phyloP scores from a whole-genome alignment of 2,888 invertebrate genomes.

The Nemurella pictetii region DNA sequence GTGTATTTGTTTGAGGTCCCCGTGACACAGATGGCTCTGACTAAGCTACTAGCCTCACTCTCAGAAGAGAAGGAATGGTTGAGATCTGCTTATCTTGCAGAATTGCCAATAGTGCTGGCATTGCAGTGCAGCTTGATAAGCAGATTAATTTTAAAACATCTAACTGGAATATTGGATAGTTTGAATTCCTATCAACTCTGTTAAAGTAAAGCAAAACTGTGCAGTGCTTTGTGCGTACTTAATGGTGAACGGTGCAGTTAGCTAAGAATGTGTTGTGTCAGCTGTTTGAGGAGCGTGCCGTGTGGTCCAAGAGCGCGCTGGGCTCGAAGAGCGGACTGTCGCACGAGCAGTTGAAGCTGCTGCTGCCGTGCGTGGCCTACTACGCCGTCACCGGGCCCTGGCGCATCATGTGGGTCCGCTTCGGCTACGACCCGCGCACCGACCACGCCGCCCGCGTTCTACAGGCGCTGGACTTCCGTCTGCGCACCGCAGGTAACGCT shows the following conservation, averaged over 20 bases:
- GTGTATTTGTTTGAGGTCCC: too few species aligned
- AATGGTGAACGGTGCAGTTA: background rate
- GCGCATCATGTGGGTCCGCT: constrained; percentile 85
- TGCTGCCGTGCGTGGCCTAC: constrained; percentile 82
- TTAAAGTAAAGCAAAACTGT: too few species aligned
- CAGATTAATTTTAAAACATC: too few species aligned
- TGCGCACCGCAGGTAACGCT: constrained; percentile 65
- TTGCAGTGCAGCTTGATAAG: too few species aligned
- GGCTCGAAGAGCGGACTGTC: constrained; percentile 65
- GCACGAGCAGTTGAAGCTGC: constrained; percentile 67
- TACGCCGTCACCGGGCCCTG: constrained; percentile 91
- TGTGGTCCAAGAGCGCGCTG: constrained; percentile 85
- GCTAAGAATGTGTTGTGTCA: constrained; percentile 48
- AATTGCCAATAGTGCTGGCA: too few species aligned
- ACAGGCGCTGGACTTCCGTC: constrained; percentile 85
- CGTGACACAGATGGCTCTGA: too few species aligned
- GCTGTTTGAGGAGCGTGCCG: constrained; percentile 82
- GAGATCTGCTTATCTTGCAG: too few species aligned
- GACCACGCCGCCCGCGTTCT: constrained; percentile 77
- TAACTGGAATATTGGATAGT: too few species aligned
- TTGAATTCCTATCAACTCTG: too few species aligned
- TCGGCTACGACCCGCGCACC: constrained; percentile 89
- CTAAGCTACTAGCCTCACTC: too few species aligned
- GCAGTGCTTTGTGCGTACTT: too few species aligned
- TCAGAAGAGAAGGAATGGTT: too few species aligned